phyloP scores from a whole-genome alignment of 2,113 vertebrate species.

The Melanerpes formicivorus region DNA sequence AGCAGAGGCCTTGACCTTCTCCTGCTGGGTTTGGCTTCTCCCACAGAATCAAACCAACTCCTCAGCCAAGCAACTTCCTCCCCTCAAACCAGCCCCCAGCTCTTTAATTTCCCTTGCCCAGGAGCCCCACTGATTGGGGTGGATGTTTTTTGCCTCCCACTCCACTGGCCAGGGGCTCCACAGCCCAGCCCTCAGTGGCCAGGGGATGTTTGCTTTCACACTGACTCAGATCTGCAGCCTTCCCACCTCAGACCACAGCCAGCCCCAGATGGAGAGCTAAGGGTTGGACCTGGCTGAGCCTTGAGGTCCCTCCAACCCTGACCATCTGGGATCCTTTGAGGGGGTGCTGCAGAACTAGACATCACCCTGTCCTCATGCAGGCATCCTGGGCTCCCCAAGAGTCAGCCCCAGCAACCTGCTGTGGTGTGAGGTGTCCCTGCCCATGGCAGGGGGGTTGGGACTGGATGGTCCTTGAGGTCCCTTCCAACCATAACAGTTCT shows the following conservation, averaged over 20 bases:
- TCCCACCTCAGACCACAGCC: slow-evolving; percentile 3
- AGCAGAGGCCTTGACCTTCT: neutral
- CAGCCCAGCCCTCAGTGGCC: fast-evolving
- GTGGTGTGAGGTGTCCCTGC: too few relatives aligned
- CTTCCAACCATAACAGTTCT: too few relatives aligned
- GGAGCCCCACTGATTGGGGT: neutral
- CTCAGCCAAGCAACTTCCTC: slow-evolving; percentile 17
- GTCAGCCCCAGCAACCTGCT: too few relatives aligned
- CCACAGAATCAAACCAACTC: slow-evolving; percentile 37
- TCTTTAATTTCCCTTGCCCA: slow-evolving; percentile 12
- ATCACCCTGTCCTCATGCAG: neutral
- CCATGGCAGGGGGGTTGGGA: too few relatives aligned
- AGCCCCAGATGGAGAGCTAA: neutral
- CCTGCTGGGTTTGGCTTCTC: neutral
- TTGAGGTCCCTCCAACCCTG: too few relatives aligned
- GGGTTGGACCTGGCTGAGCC: neutral
- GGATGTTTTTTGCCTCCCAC: slow-evolving; percentile 31
- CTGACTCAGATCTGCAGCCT: slow-evolving; percentile 3
- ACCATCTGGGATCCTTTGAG: too few relatives aligned
- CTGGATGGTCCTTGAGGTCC: too few relatives aligned
- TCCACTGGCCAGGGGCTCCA: neutral
- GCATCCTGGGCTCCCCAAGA: too few relatives aligned
- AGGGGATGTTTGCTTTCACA: slow-evolving; percentile 10
- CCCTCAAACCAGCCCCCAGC: neutral
- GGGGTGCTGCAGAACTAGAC: too few relatives aligned